phyloP scores from a whole-genome alignment of 2,797 vertebrate genomes.

The Lagorchestes hirsutus region DNA sequence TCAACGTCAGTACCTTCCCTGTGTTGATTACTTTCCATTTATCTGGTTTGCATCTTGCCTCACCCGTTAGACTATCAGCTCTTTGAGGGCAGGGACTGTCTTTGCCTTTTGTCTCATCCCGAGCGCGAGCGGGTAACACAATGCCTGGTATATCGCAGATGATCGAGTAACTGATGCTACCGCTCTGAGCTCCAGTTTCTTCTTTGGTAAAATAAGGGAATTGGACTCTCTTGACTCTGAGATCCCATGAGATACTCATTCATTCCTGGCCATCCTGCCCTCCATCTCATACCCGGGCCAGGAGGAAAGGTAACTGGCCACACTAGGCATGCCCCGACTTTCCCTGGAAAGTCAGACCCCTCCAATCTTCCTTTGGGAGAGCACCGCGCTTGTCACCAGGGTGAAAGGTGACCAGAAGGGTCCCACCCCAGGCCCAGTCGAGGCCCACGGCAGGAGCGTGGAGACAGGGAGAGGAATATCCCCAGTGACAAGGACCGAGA shows the following conservation, averaged over 20 bases:
- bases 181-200: neutral
- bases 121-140: neutral
- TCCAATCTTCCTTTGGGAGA: too few relatives aligned
- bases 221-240: neutral
- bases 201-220: neutral
- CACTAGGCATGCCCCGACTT: too few relatives aligned
- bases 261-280: too few relatives aligned
- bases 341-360: too few relatives aligned
- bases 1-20: neutral
- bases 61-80: neutral
- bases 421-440: too few relatives aligned
- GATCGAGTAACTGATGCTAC: slow-evolving; percentile 5
- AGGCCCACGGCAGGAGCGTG: neutral
- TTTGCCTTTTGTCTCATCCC: neutral
- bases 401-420: too few relatives aligned
- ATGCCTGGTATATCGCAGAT: neutral
- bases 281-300: too few relatives aligned
- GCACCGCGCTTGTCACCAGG: too few relatives aligned
- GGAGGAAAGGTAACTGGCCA: too few relatives aligned
- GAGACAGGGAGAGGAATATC: neutral
- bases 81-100: neutral
- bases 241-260: too few relatives aligned
- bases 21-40: neutral
- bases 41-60: neutral
- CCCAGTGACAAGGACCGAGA: too few relatives aligned